phyloP scores from a whole-genome alignment of 1,140 invertebrate species.

The Drosophila ironensis region DNA sequence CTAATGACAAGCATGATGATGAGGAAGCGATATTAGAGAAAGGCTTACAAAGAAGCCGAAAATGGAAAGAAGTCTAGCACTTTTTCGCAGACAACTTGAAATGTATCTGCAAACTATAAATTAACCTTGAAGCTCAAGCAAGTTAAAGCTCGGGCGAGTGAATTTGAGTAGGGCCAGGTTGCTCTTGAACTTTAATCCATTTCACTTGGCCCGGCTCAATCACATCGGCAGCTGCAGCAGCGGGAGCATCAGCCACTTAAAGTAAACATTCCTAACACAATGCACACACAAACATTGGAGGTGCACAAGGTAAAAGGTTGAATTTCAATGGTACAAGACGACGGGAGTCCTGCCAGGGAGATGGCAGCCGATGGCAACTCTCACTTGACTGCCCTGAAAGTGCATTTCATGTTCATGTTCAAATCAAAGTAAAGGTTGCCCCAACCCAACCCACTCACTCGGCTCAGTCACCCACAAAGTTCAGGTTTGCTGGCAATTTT shows the following conservation, averaged over 20 bases:
- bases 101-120: no score
- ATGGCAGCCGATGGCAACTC: conserved; percentile 41
- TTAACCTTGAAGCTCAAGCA: no score
- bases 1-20: conserved; percentile 42
- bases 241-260: conserved; percentile 36
- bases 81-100: no score
- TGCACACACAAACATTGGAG: conserved; percentile 11
- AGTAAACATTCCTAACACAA: conserved; percentile 25
- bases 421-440: conserved; percentile 47
- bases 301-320: conserved; percentile 19
- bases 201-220: conserved; percentile 2
- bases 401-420: conserved; percentile 49
- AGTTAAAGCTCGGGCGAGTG: no score
- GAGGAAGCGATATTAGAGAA: not conserved
- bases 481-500: conserved; percentile 32
- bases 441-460: not conserved
- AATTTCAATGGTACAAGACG: conserved; percentile 19
- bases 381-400: conserved; percentile 46
- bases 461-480: conserved; percentile 13
- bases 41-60: conserved; percentile 32
- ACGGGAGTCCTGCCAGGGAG: conserved; percentile 19
- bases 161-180: no score
- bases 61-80: no score
- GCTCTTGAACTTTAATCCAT: not conserved
- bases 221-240: no score